Base-by-base conservation (phyloP, 2,113 vertebrate genomes). In the Panthera uncia region DNA sequence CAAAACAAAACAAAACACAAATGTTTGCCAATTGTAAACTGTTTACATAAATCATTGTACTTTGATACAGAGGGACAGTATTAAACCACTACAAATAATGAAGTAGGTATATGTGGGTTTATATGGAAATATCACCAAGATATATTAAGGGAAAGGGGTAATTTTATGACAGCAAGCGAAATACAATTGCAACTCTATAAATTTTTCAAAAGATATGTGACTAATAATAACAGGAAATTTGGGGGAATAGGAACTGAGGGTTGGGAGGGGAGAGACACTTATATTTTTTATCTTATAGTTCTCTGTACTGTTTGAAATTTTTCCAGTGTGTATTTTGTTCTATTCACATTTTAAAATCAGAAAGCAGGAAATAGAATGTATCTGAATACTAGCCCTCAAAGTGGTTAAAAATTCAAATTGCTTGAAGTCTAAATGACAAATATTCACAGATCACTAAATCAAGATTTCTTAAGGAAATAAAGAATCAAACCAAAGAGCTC, bases 281-380 rank as follows among this genome's bases (percentile, higher is more conserved):
- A 38, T 61, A 83, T 4, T 63, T 88, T 88, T 89, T 88, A 61
- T 88, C 84, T 73, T 36, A 31, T 61, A 45, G 41, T 90, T 90
- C 55, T 71, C 0, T 18, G 1, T 52, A 74, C 29, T 83, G 3
- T 87, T 73, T 66, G 52, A 79, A 48, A 48, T 5, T 50, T 90
- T 82, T 84, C 23, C 29, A 38, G 11, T 90, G 45, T 94, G 18
- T 19, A 38, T 74, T 96, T 55, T 55, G 10, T 90, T 90, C 85
- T 81, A 74, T 61, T 92, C 68, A 78, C n/a, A 80, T 50, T 82
- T 92, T 38, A 81, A 93, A 81, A 81, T 61, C 90, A 91, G 69
- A 91, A 50, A 86, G 13, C 36, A 89, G 86, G 61, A 80, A 52
- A 71, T 12, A 71, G 21, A 83, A 73, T 4, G 55, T 10, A 21